phyloP scores from a whole-genome alignment of 2,113 vertebrate genomes.

The Corythaixoides concolor region DNA sequence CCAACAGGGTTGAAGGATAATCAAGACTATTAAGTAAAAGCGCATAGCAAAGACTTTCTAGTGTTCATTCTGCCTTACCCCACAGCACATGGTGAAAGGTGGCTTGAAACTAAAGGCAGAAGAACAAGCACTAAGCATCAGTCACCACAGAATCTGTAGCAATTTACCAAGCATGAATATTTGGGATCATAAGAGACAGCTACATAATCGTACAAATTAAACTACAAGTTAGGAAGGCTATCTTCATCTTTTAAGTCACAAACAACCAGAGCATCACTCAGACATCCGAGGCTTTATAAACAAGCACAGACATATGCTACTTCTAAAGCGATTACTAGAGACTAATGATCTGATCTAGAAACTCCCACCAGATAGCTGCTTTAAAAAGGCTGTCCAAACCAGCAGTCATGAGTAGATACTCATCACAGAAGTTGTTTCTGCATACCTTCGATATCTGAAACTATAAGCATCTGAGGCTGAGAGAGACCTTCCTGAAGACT shows the following conservation, averaged over 20 bases:
- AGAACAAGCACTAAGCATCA: background rate
- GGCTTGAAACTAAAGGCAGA: background rate
- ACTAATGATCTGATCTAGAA: background rate
- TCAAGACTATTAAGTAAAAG: background rate
- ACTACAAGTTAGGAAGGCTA: background rate
- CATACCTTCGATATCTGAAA: constrained; percentile 96
- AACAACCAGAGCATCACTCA: background rate
- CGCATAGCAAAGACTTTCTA: background rate
- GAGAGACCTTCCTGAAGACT: constrained; percentile 97
- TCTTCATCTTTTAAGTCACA: background rate
- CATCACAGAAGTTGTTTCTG: background rate
- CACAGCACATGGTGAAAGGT: background rate
- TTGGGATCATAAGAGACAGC: background rate
- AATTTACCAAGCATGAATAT: background rate
- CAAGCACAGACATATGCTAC: background rate
- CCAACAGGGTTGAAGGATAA: background rate
- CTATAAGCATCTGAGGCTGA: constrained; percentile 97
- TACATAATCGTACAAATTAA: background rate
- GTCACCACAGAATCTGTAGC: background rate
- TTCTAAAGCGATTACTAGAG: background rate
- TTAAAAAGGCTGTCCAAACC: background rate
- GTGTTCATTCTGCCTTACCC: background rate
- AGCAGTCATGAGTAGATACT: background rate
- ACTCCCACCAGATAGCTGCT: background rate
- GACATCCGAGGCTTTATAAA: background rate